A percentile compares a stretch with the other conserved stretches of the same genome.
These are phyloP conservation scores for Lepidonotus clava DNA, from an alignment of 2,888 invertebrate species.

Conservation along the genomic window DNA sequence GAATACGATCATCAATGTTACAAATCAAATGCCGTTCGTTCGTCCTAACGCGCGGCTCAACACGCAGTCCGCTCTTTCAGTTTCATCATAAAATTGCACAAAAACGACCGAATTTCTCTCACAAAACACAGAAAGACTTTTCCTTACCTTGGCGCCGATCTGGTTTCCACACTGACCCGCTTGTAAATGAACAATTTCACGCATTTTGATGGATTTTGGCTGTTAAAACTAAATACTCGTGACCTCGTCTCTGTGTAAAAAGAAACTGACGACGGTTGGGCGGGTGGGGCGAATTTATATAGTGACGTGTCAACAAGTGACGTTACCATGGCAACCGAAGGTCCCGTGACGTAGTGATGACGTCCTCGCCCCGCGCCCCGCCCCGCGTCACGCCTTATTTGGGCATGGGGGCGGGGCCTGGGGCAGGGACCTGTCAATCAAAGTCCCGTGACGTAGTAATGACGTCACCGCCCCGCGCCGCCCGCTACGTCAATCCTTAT, in stretches of 20 bases:
- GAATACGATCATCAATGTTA: too few species aligned
- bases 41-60: too few species aligned
- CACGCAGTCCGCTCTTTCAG: too few species aligned
- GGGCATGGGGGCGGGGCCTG: neutral
- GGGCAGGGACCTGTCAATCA: neutral
- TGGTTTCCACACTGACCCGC: conserved; percentile 39
- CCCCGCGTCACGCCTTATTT: neutral
- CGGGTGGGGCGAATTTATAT: neutral
- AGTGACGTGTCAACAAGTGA: conserved; percentile 30
- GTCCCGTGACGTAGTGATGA: neutral
- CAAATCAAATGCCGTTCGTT: too few species aligned
- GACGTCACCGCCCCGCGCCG: too few species aligned
- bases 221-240: neutral
- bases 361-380: neutral
- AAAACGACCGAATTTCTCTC: too few species aligned
- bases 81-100: too few species aligned
- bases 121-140: too few species aligned
- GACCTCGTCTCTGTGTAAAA: neutral
- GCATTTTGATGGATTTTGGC: neutral
- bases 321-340: neutral
- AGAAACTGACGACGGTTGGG: conserved; percentile 15
- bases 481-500: neutral
- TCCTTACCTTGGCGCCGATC: conserved; percentile 29
- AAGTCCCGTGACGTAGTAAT: neutral
- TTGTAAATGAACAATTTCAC: conserved; percentile 37